phyloP scores from a whole-genome alignment of 2,113 vertebrate species.

The Pao palembangensis region DNA sequence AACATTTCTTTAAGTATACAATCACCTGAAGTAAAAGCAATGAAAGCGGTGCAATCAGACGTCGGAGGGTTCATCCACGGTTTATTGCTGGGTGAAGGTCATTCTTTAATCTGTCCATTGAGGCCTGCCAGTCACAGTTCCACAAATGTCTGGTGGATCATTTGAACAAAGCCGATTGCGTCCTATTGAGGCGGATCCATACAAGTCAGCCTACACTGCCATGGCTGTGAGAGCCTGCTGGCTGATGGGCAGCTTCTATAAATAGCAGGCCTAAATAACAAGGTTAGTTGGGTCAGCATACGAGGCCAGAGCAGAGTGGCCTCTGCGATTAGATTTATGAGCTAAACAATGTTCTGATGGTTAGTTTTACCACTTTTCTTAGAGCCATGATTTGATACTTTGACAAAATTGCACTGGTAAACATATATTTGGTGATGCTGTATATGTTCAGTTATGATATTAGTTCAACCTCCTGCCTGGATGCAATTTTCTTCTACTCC shows the following conservation, averaged over 20 bases:
- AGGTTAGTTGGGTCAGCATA: conserved; percentile 14
- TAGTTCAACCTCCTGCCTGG: too few relatives aligned
- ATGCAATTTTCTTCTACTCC: too few relatives aligned
- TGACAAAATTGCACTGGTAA: too few relatives aligned
- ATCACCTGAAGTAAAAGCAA: conserved; percentile 55
- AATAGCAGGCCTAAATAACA: conserved; percentile 11
- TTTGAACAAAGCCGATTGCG: conserved; percentile 31
- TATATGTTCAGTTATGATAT: too few relatives aligned
- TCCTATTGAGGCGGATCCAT: conserved; percentile 22
- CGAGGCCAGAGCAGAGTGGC: not conserved
- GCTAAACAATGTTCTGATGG: not conserved
- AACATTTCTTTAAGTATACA: conserved; percentile 42
- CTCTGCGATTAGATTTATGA: not conserved
- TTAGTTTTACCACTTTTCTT: not conserved
- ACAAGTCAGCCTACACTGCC: conserved; percentile 13
- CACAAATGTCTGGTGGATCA: conserved; percentile 33
- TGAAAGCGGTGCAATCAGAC: conserved; percentile 55
- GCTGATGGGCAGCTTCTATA: conserved; percentile 20
- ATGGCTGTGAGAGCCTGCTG: conserved; percentile 8
- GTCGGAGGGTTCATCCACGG: conserved; percentile 45
- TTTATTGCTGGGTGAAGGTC: conserved; percentile 53
- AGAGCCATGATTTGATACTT: too few relatives aligned
- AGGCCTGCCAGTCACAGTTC: conserved; percentile 15
- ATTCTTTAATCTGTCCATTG: conserved; percentile 33
- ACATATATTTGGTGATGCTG: too few relatives aligned